Percentiles rank a stretch among this genome's conserved stretches.
Conservation (phyloP, 23 tunicate genomes). For the Oikopleura dioica region DNA sequence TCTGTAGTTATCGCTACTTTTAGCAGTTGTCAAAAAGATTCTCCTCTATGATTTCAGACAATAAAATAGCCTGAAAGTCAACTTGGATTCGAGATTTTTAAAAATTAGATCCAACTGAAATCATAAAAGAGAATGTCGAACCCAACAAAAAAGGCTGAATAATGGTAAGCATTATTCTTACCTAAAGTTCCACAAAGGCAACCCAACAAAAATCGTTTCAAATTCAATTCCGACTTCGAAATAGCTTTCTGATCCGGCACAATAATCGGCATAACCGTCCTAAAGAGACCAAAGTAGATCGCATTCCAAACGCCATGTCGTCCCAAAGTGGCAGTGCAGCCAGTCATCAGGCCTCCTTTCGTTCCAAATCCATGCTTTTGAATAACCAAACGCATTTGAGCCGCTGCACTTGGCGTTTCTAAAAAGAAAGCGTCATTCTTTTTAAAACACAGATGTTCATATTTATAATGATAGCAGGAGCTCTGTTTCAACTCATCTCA, state of each 20-base stretch:
- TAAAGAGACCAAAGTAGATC: conserved; percentile 70
- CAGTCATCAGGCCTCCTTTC: conserved; percentile 51
- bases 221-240: background rate
- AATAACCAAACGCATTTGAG: conserved; percentile 52
- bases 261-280: background rate
- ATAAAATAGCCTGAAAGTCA: too few relatives aligned
- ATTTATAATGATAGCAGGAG: too few relatives aligned
- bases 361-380: conserved; percentile 42
- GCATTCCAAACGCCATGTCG: conserved; percentile 95
- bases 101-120: too few relatives aligned
- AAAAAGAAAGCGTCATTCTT: conserved; percentile 15
- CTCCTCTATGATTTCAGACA: too few relatives aligned
- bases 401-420: conserved; percentile 67
- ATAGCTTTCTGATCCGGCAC: background rate
- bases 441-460: too few relatives aligned
- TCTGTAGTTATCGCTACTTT: background rate
- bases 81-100: too few relatives aligned
- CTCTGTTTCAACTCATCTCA: too few relatives aligned
- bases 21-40: background rate
- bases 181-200: background rate
- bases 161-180: too few relatives aligned
- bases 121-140: too few relatives aligned
- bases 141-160: too few relatives aligned
- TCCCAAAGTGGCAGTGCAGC: conserved; percentile 79
- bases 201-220: background rate